A percentile compares a stretch with the other conserved stretches of the same genome.
phyloP scores from a whole-genome alignment of 2,797 vertebrate genomes.

The Ammospiza maritima region DNA sequence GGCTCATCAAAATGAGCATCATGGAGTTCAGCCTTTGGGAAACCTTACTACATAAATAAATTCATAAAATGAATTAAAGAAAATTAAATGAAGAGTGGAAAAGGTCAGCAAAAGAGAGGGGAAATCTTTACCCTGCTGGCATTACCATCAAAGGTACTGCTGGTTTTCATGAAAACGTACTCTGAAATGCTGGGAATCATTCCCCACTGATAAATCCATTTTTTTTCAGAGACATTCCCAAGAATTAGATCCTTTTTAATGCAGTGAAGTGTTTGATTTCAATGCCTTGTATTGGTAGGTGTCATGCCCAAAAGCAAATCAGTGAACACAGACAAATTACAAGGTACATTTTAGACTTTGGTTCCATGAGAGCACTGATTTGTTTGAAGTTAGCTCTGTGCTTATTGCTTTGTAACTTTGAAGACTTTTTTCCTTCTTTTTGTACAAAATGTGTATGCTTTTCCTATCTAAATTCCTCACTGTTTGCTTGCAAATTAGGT shows the following conservation, averaged over 20 bases:
- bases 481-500: background rate
- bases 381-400: background rate
- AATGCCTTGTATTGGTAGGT: background rate
- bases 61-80: background rate
- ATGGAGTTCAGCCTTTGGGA: background rate
- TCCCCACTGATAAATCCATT: background rate
- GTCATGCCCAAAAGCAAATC: background rate
- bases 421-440: background rate
- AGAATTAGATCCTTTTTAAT: background rate
- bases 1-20: background rate
- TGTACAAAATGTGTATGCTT: background rate
- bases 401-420: background rate
- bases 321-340: background rate
- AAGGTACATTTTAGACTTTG: fast-evolving
- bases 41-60: background rate
- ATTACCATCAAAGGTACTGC: fast-evolving
- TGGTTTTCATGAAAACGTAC: background rate
- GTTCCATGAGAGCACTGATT: background rate
- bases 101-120: background rate
- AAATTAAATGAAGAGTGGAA: background rate
- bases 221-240: background rate
- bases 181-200: background rate
- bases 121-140: background rate
- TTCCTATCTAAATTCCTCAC: background rate
- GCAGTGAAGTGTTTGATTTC: background rate